Conservation (phyloP, 2,888 invertebrate genomes). For the Xanthorhoe designata region DNA sequence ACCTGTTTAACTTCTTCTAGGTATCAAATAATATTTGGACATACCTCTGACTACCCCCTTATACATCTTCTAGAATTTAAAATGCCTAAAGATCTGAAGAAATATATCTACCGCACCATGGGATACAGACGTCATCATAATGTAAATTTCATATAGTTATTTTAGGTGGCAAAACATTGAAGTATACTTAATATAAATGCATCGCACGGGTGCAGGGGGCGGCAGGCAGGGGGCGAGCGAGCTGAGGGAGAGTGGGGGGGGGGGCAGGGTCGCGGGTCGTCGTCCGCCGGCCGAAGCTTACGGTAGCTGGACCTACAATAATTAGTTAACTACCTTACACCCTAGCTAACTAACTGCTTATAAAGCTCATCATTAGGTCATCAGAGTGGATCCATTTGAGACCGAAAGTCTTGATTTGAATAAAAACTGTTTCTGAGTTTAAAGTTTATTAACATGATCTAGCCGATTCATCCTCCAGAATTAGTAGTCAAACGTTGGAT, state of each 20-base stretch:
- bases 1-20: no score
- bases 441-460: background rate
- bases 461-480: background rate
- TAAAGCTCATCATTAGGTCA: conserved; percentile 27
- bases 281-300: conserved; percentile 25
- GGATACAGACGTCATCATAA: no score
- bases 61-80: no score
- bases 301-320: conserved; percentile 4
- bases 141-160: background rate
- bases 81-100: no score
- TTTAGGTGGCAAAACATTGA: background rate
- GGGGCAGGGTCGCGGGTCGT: conserved; percentile 32
- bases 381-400: conserved; percentile 2
- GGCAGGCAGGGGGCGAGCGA: conserved; percentile 14
- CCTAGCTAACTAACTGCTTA: conserved; percentile 8
- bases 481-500: background rate
- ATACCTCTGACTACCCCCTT: no score
- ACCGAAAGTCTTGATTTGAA: background rate
- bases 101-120: no score
- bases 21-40: no score
- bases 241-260: conserved; percentile 20
- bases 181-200: conserved; percentile 12
- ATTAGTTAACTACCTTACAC: conserved; percentile 24
- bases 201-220: conserved; percentile 8
- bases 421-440: background rate